Base-by-base conservation (phyloP, 2,888 invertebrate species). In the Argyresthia goedartella region DNA sequence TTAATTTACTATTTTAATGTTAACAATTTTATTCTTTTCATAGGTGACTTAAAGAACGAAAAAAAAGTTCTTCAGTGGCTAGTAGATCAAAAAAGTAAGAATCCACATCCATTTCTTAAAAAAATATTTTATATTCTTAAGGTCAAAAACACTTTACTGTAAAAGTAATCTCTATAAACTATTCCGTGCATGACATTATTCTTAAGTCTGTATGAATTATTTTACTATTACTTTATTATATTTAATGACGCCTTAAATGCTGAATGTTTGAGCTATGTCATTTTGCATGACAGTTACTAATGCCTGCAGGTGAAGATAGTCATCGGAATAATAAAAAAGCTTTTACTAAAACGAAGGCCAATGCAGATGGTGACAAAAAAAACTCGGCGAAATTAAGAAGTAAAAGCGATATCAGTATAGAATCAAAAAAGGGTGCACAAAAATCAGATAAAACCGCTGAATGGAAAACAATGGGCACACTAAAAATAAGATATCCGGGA, bases 21-120 rank as follows among this genome's bases (percentile, higher is more conserved):
- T 64, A 73, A 71, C 59, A 58, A 59, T 11, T 65, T 66, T 76
- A 64, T 80, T 71, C 76, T 81, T 73, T 85, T 86, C 92, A 89
- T 92, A 95, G 95, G 95, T 91, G 93, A 95, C 91, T 94, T 96
- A 90, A 94, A 91, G 91, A 93, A 95, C 84, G 95, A 96, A 91
- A 94, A 94, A 88, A 94, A 94, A 91, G 95, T 96, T 89, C 92
- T 96, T 90, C 93, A 94, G 90, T 96, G 96, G 96, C 93, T 96
- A 89, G 90, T 95, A 89, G 93, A 94, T 89, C 95, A 96, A 90
- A 95, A 95, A 94, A 95, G 95, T 95, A 95, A 95, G 95, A 91
- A 89, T 87, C 89, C 88, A 88, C 87, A 86, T 85, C 88, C 85
- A 84, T 85, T 78, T 79, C 63, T 42, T 67, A 68, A 65, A 66